Base-by-base conservation (phyloP, 2,888 invertebrate genomes). In the Meteorus cinctellus region DNA sequence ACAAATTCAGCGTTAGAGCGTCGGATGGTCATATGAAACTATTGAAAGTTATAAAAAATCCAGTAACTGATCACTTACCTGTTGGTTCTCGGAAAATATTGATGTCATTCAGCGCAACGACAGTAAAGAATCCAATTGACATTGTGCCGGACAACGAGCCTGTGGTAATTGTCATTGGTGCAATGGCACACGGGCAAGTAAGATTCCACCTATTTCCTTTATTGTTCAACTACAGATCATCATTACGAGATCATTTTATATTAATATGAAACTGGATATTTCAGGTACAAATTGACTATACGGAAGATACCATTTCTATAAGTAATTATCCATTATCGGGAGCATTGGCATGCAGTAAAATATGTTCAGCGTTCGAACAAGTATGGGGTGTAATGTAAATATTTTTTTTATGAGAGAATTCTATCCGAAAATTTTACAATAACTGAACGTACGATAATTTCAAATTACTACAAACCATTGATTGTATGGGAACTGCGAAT, bases 251-350 rank as follows among this genome's bases (percentile, higher is more conserved):
- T 2, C 63, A 16, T 14, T 71, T 67, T 14, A 45, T 10, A 34
- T 19, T 8, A 24, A 36, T 59, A 27, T 6, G 67, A 68, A 45
- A 12, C 29, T 48, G 31, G 60, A 24, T 16, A 31, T 85, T 90
- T 63, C 86, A 94, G 93, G 91, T 94, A 6, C 89, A 91, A 75
- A 89, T 91, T 1, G 97, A 98, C 89, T 99, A 98, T 90, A 93
- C 95, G 1, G 98, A 99, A 91, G 96, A 96, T 80, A 93, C 94
- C 0, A 92, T 97, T 86, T 97, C 99, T 3, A 96, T 99, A 75
- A 98, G 98, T 89, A 97, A 96, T 88, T 99, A 98, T 91, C 99
- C 99, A 3, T 91, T 99, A 55, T 99, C 98, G 51, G 99, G 96
- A 29, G 99, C 99, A 12, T 91, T 99, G 75, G 96, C 99, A 0